A percentile compares a stretch with the other conserved stretches of the same genome.
These are phyloP conservation scores for Microtus oregoni DNA, from an alignment of 2,113 vertebrate species.

Conservation along the genomic window DNA sequence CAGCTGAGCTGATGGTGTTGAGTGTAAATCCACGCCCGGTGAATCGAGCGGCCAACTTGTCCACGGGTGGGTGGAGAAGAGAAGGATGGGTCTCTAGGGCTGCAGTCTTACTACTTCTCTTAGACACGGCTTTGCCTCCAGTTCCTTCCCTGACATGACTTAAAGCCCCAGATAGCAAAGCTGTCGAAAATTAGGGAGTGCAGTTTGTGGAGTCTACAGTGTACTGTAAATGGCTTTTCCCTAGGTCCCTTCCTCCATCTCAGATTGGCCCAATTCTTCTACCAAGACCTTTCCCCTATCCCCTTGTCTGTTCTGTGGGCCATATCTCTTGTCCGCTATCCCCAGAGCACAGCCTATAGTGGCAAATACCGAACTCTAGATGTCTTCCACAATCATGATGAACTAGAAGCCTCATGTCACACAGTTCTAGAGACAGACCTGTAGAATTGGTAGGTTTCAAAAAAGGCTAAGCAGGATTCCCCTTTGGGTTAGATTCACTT, in stretches of 20 bases:
- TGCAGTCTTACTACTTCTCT: background rate
- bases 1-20: background rate
- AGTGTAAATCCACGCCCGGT: background rate
- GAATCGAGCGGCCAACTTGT: background rate
- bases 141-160: background rate
- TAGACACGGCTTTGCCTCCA: background rate
- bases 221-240: too few species aligned
- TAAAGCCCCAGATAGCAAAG: background rate
- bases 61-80: background rate
- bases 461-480: background rate
- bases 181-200: background rate
- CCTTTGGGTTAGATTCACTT: background rate
- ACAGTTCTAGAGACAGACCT: background rate
- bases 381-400: background rate
- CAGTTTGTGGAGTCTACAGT: background rate
- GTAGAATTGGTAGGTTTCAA: background rate
- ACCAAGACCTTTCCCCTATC: background rate
- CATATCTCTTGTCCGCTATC: background rate
- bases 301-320: background rate
- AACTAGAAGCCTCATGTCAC: background rate
- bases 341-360: background rate
- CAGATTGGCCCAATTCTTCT: background rate
- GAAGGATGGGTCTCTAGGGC: background rate
- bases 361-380: background rate
- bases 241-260: background rate